Evolutionary conservation across 2,113 vertebrate species (phyloP), one percentile per base, ranked within the genome.

Genomic region (Oncorhynchus gorbuscha): DNA sequence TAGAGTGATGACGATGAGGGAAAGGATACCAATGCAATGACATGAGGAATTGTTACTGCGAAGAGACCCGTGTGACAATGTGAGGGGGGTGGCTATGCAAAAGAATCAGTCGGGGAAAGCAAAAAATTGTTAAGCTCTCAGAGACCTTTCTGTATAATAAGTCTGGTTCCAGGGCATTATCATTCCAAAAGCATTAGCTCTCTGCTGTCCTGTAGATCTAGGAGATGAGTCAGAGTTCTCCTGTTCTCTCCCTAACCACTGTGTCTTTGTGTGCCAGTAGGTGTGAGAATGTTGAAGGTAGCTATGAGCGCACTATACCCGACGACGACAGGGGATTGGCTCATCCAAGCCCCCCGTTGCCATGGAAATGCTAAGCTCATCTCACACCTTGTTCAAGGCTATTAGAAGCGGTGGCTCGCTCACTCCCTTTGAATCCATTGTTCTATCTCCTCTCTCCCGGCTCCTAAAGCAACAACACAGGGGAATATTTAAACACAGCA

Each of bases 351-450:
- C n/a, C 59, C 59, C 5, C 20, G 59, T 62, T 62, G 59, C 59
- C 66, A 35, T 68, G 66, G 66, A 68, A 68, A 68, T 32, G 16
- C 64, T 28, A 28, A 68, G 14, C 30, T 66, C 73, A 68, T 65
- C 71, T 22, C 30, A 26, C 59, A 39, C 66, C 58, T 8, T 76
- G 49, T 26, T 18, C 49, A 13, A 67, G 61, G 74, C 70, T 76
- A 58, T 77, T 13, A 39, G 61, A 26, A 35, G 28, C 28, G 3
- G 30, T 35, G 13, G 18, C 20, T 69, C 30, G 30, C 72, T 70
- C 72, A 20, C 65, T 28, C 13, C 14, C 16, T 39, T 22, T 61
- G 18, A 45, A 49, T 48, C 11, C 14, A 8, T 28, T 28, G 49
- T 65, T 73, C 51, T 73, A 18, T 55, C 51, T 18, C 3, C 16